These are phyloP conservation scores for Lordiphosa collinella DNA, from an alignment of 1,140 invertebrate species.

Conservation along the genomic window DNA sequence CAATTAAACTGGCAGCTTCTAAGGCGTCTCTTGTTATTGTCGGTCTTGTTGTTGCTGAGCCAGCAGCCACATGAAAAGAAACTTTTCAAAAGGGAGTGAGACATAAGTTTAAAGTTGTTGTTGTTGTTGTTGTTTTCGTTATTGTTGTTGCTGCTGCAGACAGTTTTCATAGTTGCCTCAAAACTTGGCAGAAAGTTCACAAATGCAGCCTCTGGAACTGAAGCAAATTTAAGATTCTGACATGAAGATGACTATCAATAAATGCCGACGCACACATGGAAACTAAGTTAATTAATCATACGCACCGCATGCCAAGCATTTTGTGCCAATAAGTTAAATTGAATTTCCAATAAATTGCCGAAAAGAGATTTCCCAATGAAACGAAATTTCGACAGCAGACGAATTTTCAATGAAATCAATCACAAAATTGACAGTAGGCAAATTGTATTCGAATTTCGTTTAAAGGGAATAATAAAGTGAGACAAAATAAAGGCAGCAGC, in stretches of 20 bases:
- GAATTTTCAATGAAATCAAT: conserved; percentile 22
- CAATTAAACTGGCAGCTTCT: conserved; percentile 73
- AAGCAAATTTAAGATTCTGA: conserved; percentile 26
- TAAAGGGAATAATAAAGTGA: too few species aligned
- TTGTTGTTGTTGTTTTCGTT: conserved; percentile 39
- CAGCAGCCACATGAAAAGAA: conserved; percentile 33
- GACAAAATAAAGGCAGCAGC: too few species aligned
- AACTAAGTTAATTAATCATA: conserved; percentile 66
- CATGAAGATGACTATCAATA: conserved; percentile 44
- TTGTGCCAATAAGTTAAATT: conserved; percentile 45
- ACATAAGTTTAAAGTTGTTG: conserved; percentile 27
- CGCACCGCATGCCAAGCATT: conserved; percentile 39
- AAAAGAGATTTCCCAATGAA: conserved; percentile 28
- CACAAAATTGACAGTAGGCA: neutral
- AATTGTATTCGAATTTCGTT: too few species aligned
- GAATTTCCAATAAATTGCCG: conserved; percentile 43
- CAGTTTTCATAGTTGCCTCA: conserved; percentile 60
- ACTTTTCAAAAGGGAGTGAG: conserved; percentile 34
- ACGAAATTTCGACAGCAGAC: conserved; percentile 2
- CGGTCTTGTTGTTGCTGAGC: conserved; percentile 41
- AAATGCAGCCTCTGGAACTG: conserved; percentile 38
- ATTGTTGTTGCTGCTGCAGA: conserved; percentile 47
- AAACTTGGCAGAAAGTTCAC: conserved; percentile 37
- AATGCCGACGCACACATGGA: conserved; percentile 11
- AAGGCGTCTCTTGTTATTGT: conserved; percentile 28